Evolutionary conservation across 2,888 invertebrate genomes (phyloP), one percentile per base, ranked within the genome.

Genomic region (Athetis lepigone): DNA sequence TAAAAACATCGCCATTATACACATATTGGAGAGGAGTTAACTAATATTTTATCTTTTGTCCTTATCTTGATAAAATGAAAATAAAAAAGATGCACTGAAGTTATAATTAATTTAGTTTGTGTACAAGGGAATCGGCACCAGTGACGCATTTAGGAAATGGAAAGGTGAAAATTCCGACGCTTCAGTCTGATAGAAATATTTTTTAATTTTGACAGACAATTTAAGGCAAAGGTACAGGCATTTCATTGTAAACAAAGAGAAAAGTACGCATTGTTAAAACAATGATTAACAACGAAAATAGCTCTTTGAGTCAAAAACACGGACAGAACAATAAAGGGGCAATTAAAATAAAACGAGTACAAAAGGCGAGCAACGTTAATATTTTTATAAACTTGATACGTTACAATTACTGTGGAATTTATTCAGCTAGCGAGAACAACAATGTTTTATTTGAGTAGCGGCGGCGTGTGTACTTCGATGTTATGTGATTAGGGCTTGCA

Each of bases 301-400:
- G 43, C 25, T 40, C 23, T 70, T 70, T 51, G 19, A 45, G 25
- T 45, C n/a, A 16, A 45, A 49, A 66, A 70, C 21, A 60, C 37
- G 61, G 19, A 39, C 43, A 43, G 25, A 61, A 33, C 47, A 70
- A 66, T 61, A 33, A 60, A 29, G 29, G 9, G 11, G 5, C 50
- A 61, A 70, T 70, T 70, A 61, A 42, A 69, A 59, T 27, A 27
- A 33, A 18, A 25, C 19, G 18, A 36, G 18, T 40, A 42, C 16
- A 7, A 23, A 13, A 4, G 13, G 11, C 13, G 11, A 16, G 0
- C 19, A 29, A 18, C 11, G 37, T 33, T 25, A 70, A 70, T 70
- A 37, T 37, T 37, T 70, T 43, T 16, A 27, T 37, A 37, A 37
- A 65, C 19, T 43, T 70, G 47, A 47, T 37, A 58, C 27, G 21